Evolutionary conservation across 2,888 invertebrate species (phyloP), one percentile per base, ranked within the genome.

Genomic region (Gortyna flavago): DNA sequence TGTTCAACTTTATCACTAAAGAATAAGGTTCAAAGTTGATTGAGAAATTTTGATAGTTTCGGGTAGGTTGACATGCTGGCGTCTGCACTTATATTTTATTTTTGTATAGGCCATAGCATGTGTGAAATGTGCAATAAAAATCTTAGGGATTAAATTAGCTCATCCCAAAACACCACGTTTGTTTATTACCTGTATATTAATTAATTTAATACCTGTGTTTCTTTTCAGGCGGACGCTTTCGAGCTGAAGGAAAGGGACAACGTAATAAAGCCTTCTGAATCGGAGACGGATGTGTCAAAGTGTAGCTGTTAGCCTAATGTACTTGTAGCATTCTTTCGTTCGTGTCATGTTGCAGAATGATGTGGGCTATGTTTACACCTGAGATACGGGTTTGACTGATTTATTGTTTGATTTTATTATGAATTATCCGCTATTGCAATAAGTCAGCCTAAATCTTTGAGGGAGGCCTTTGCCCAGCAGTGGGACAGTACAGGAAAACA

Each of bases 181-280:
- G 62, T 25, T 32, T 29, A 18, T 32, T 44, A 44, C 13, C 44
- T 44, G 13, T 13, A 44, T 13, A 44, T 44, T 44, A 44, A 44
- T 32, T 38, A 65, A 54, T 35, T 44, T 25, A 11, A 35, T 35
- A 5, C 11, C 5, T 25, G 11, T 32, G 9, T 62, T 25, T 38
- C 1, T 83, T 95, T 95, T 76, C 95, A 96, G 96, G 96, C 96
- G 85, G 96, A 96, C 73, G 96, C 96, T 35, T 96, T 96, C 87
- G 96, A 96, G 87, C 86, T 96, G 83, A 96, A 96, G 86, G 96
- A 96, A 86, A 91, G 96, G 72, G 96, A 96, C 87, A 96, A 92
- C 90, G 95, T 96, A 59, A 94, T 96, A 86, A 96, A 96, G 78
- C 93, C 96, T 81, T 95, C 96, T n/a, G 96, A 96, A 89, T 96